Base-by-base conservation (phyloP, 2,113 vertebrate genomes). In the Meleagris gallopavo region DNA sequence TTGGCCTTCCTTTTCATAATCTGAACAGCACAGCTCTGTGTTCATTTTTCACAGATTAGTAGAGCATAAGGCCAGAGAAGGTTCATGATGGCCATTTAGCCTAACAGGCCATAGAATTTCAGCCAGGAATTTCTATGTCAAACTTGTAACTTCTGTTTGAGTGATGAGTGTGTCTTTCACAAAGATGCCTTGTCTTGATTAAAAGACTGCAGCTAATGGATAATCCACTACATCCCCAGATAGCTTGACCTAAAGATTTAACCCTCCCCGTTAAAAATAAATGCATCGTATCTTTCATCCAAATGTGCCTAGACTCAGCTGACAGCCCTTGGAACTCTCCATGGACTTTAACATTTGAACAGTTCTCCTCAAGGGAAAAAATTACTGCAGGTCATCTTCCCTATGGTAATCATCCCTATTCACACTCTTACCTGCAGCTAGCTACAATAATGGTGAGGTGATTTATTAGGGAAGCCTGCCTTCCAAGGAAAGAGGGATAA, bases 161-260 rank as follows among this genome's bases (percentile, higher is more conserved):
- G 89, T 0, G 15, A 94, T 93, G 77, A 86, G 43, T 21, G 24
- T 93, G 72, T 78, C 85, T 93, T 89, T 69, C 61, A 93, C 54
- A 86, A 73, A 75, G 43, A 34, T 46, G 74, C 43, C 91, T 77
- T 71, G 34, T 48, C 83, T 91, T 97, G 95, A 95, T 95, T 93
- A 93, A 94, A 95, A 93, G 91, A 94, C 66, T 90, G 58, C 61
- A 93, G 57, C 61, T 93, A 90, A 88, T 72, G 70, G 91, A 93
- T 69, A 86, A 61, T 13, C 17, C 19, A 72, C 79, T 93, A 45
- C 58, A 54, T 66, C n/a, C 40, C 62, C 54, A 75, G 89, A 69
- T 41, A 93, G 73, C n/a, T 67, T 95, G 94, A 95, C 94, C 93
- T 91, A 88, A 90, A 76, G 46, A 83, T 95, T 94, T 93, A 95